Conservation (phyloP, 2,888 invertebrate genomes). For the Stenichneumon culpator region DNA sequence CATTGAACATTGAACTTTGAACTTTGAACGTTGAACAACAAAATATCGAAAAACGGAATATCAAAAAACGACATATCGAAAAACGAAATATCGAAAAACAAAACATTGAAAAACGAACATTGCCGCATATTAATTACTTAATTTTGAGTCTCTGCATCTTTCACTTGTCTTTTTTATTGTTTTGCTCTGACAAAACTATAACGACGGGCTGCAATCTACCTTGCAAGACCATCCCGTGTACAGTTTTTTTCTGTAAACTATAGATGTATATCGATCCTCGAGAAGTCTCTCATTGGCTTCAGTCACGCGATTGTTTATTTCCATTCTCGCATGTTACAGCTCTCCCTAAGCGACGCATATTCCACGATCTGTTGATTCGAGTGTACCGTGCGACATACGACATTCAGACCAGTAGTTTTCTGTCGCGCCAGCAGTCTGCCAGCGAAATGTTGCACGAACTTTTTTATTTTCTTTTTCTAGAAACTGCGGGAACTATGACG, state of each 20-base stretch:
- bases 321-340: conserved; percentile 10
- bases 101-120: not conserved
- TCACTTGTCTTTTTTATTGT: not conserved
- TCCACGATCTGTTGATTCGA: conserved; percentile 40
- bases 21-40: not conserved
- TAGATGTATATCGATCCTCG: conserved; percentile 48
- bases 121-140: too few species aligned
- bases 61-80: too few species aligned
- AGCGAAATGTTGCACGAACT: conserved; percentile 20
- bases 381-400: not conserved
- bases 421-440: conserved; percentile 12
- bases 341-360: conserved; percentile 16
- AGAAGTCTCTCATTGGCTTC: conserved; percentile 18
- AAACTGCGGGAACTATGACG: not conserved
- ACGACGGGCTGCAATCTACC: not conserved
- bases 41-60: too few species aligned
- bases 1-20: too few species aligned
- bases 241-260: not conserved
- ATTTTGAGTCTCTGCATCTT: not conserved
- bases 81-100: too few species aligned
- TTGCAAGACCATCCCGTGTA: not conserved
- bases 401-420: conserved; percentile 7
- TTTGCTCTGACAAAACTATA: not conserved
- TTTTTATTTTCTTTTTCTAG: conserved; percentile 7
- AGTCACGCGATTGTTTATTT: conserved; percentile 61